Base-by-base conservation (phyloP, 2,797 vertebrate genomes). In the Falco concolor region DNA sequence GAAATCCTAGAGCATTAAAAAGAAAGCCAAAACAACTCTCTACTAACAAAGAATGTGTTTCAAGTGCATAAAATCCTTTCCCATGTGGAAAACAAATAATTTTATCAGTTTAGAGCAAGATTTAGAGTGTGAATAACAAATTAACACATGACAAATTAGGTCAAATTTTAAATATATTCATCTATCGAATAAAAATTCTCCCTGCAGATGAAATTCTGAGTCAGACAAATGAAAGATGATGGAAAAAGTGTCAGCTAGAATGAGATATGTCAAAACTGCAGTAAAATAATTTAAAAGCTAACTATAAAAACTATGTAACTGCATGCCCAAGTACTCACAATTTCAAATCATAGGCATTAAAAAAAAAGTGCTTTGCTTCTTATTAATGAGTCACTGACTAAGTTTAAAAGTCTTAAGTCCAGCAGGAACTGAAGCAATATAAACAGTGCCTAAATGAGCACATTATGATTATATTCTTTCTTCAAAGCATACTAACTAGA, bases 1-100 rank as follows among this genome's bases (percentile, higher is more conserved):
- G 84, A 97, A 96, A 96, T 90, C 85, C 61, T 63, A 64, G 15
- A 92, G 87, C 73, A 87, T 82, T 92, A 89, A 76, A 93, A 81
- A 87, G 69, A 73, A 94, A 94, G 44, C 50, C 57, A 57, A 57
- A 90, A 65, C 60, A 90, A 50, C 36, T n/a, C 75, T 64, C 49
- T 77, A 5, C 54, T 87, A 93, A 84, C 52, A 94, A 96, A 93
- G 64, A 70, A 59, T 12, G 40, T 24, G 17, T 91, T 95, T 96
- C 65, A 73, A 45, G 28, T 52, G 28, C 44, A 76, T 52, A 88
- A 90, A 97, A 91, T 84, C 77, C 78, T 95, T 93, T 96, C 79
- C 61, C 53, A 30, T 22, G 20, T 42, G 87, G 67, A 86, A 90
- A 94, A 52, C 59, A 93, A 93, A 78, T 52, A 87, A 92, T 70